Evolutionary conservation across 1,140 invertebrate species (phyloP), one percentile per base, ranked within the genome.

Genomic region (Wasmannia auropunctata): DNA sequence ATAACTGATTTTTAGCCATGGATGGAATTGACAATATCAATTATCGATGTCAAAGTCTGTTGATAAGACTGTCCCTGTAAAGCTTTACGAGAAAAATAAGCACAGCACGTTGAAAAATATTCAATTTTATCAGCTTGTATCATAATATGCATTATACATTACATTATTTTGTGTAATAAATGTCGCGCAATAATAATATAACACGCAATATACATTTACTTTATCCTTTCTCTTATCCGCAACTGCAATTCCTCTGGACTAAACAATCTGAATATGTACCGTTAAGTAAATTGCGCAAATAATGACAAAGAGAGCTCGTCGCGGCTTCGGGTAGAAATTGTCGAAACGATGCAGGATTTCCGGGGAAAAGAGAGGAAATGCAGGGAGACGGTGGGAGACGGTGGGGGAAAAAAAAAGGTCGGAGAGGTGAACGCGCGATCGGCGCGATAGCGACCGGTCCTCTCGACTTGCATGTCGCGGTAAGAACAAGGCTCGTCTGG

Each of bases 401-500:
- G n/a, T n/a, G n/a, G 43, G 31, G 46, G 25, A 74, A 58, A 83
- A 79, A 58, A 83, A 65, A 22, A 67, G 74, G 40, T 79, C 63
- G 37, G 34, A 74, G 37, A 62, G 25, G 56, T 56, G 40, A 75
- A 75, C 31, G 62, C 19, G 62, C 62, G 54, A 72, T 87, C 34
- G 65, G 11, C 37, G 22, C 80, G 81, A 87, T 87, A 84, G 34
- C 11, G 51, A 43, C 60, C 31, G 67, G 72, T 56, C 25, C 60
- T 60, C 22, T 31, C 7, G 72, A 49, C 31, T 54, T 67, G 86
- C 54, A 49, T 60, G 75, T 72, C 69, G 28, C 49, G 37, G 14
- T 31, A 87, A 80, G 81, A 75, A 81, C 62, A 76, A 83, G 54
- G 28, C 19, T 40, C 67, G 25, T 67, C 22, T 31, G 77, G 3